Percentiles rank a stretch among this genome's conserved stretches.
These are phyloP conservation scores for Stegodyphus dumicola DNA, from an alignment of 1,140 invertebrate species.

Conservation along the genomic window DNA sequence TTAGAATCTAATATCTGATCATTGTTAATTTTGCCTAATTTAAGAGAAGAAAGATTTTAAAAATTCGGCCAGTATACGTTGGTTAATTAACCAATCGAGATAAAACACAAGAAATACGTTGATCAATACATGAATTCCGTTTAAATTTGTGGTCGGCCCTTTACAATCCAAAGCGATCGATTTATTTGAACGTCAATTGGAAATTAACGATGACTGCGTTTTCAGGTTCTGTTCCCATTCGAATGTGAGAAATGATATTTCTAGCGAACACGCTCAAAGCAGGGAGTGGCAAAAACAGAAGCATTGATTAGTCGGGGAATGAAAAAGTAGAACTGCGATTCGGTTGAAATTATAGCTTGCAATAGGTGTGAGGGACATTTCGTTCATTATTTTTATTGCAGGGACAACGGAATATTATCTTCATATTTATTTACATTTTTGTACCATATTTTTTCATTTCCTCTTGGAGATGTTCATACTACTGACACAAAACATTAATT, in stretches of 20 bases:
- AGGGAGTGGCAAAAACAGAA: slow-evolving; percentile 48
- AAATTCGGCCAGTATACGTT: neutral
- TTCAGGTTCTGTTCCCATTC: slow-evolving; percentile 43
- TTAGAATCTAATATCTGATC: neutral
- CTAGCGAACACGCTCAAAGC: neutral
- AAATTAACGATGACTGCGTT: slow-evolving; percentile 56
- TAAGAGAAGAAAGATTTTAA: neutral
- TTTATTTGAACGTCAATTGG: slow-evolving; percentile 58
- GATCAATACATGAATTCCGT: neutral
- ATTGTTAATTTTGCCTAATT: neutral
- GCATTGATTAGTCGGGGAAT: slow-evolving; percentile 48
- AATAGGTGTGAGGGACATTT: slow-evolving; percentile 51
- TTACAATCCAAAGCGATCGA: slow-evolving; percentile 11
- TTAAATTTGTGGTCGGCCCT: slow-evolving; percentile 11
- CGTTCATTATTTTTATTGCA: slow-evolving; percentile 54
- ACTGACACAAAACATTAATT: no score
- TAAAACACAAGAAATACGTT: neutral
- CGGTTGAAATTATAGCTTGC: slow-evolving; percentile 40
- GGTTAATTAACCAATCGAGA: neutral
- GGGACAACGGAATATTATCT: slow-evolving; percentile 8
- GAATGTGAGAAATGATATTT: slow-evolving; percentile 46
- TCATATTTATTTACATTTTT: neutral
- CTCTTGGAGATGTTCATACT: no score
- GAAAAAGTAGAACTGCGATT: slow-evolving; percentile 32
- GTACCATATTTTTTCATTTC: neutral